Percentiles rank a stretch among this genome's conserved stretches.
These are phyloP conservation scores for Norana najaformis DNA, from an alignment of 2,888 invertebrate genomes.

Conservation along the genomic window DNA sequence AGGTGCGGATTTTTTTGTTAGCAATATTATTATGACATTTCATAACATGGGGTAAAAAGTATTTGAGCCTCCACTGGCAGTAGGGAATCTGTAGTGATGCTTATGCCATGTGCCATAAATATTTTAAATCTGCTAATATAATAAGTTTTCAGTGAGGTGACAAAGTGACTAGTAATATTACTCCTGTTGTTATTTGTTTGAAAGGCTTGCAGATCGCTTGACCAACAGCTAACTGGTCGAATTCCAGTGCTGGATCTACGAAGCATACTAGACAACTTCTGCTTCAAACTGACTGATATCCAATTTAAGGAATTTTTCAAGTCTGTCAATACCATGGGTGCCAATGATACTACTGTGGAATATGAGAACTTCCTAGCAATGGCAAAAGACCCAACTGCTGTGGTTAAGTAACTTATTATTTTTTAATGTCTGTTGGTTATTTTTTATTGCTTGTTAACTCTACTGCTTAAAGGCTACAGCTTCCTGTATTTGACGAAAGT, in stretches of 20 bases:
- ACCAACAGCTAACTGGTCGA: constrained; percentile 51
- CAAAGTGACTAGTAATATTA: background rate
- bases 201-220: constrained; percentile 58
- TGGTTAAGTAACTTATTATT: background rate
- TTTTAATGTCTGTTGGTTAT: background rate
- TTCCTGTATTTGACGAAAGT: background rate
- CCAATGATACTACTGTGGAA: constrained; percentile 50
- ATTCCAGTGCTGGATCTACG: constrained; percentile 53
- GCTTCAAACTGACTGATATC: constrained; percentile 54
- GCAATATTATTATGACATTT: too few species aligned
- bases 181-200: constrained; percentile 30
- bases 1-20: too few species aligned
- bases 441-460: background rate
- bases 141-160: background rate
- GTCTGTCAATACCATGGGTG: constrained; percentile 45
- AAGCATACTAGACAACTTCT: constrained; percentile 56
- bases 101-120: background rate
- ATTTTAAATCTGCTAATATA: background rate
- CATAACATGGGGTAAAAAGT: too few species aligned
- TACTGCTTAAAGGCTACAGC: background rate
- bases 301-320: constrained; percentile 54
- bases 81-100: too few species aligned
- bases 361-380: constrained; percentile 52
- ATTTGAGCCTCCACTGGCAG: too few species aligned
- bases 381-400: constrained; percentile 29